Percentiles rank a stretch among this genome's conserved stretches.
phyloP scores from a whole-genome alignment of 2,797 vertebrate genomes.

The Arremon aurantiirostris region DNA sequence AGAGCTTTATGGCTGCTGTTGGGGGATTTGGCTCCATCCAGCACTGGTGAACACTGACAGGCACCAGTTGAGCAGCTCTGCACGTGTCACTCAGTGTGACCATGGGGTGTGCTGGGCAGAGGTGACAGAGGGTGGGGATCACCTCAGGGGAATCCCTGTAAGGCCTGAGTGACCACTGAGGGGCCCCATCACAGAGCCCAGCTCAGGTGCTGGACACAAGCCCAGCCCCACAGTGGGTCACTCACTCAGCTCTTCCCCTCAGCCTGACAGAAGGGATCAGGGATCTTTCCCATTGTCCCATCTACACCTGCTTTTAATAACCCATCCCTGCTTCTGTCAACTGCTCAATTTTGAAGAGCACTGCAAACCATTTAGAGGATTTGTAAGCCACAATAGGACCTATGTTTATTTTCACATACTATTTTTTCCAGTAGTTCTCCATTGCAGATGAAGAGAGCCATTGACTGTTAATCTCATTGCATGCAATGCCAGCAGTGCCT shows the following conservation, averaged over 20 bases:
- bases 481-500: not conserved
- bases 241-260: not conserved
- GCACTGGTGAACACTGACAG: rapidly evolving
- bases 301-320: not conserved
- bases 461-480: not conserved
- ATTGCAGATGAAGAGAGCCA: not conserved
- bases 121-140: not conserved
- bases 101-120: rapidly evolving
- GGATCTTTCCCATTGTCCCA: not conserved
- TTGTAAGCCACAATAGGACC: not conserved
- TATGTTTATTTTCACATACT: not conserved
- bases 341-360: not conserved
- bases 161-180: rapidly evolving
- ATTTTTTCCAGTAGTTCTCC: not conserved
- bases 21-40: not conserved
- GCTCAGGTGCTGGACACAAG: not conserved
- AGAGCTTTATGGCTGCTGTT: not conserved
- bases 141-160: rapidly evolving
- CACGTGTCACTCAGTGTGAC: rapidly evolving
- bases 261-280: not conserved
- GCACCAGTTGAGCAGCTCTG: not conserved
- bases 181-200: not conserved
- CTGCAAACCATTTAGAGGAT: not conserved
- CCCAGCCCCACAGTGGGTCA: rapidly evolving
- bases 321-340: not conserved